Evolutionary conservation across 2,797 vertebrate genomes (phyloP).

Genomic region (Ctenopoma multispine): DNA sequence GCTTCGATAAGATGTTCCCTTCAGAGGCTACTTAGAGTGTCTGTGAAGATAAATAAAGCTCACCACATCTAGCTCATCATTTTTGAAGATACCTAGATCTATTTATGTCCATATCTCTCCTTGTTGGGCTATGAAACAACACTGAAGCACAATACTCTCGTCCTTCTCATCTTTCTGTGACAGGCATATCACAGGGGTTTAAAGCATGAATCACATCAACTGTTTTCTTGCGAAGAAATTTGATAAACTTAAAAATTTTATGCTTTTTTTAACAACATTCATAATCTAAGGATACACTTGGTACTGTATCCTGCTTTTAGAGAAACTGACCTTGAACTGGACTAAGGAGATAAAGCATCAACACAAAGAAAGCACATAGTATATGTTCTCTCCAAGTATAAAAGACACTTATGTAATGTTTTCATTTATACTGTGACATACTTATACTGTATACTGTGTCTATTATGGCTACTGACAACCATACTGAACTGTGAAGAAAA

Average conservation of each 20-base stretch:
- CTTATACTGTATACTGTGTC: constrained; percentile 22
- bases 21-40: constrained; percentile 49
- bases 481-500: constrained; percentile 49
- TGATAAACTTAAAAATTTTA: constrained; percentile 49
- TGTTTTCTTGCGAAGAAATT: constrained; percentile 59
- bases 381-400: constrained; percentile 36
- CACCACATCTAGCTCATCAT: constrained; percentile 65
- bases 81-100: constrained; percentile 69
- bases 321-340: constrained; percentile 44
- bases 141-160: constrained; percentile 70
- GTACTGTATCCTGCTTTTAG: constrained; percentile 47
- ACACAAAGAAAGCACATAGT: constrained; percentile 46
- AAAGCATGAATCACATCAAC: constrained; percentile 56
- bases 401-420: constrained; percentile 14
- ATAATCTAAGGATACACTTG: constrained; percentile 45
- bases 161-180: constrained; percentile 44
- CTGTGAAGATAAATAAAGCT: constrained; percentile 77
- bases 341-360: constrained; percentile 31
- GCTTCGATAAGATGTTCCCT: constrained; percentile 47
- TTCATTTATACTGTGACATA: constrained; percentile 30
- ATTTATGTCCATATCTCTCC: constrained; percentile 67
- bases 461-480: constrained; percentile 13
- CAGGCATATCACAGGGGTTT: constrained; percentile 47
- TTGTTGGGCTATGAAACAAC: constrained; percentile 49
- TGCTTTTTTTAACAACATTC: constrained; percentile 43